Evolutionary conservation across 2,888 invertebrate species (phyloP).

Genomic region (Branchipolynoe longqiensis): DNA sequence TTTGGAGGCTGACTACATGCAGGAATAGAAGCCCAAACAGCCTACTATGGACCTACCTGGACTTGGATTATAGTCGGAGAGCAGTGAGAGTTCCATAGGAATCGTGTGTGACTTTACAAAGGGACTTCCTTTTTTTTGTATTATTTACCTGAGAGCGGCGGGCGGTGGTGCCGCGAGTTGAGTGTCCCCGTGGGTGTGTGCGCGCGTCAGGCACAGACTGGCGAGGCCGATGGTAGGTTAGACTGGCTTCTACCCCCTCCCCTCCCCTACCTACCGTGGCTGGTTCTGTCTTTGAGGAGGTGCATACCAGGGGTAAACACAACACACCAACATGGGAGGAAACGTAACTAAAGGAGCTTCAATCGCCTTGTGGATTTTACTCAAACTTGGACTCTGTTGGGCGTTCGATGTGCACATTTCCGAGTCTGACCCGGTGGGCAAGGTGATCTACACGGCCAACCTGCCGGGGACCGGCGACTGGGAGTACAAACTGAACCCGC

Average conservation of each 20-base stretch:
- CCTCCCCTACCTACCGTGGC: not conserved
- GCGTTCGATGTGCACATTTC: constrained; percentile 43
- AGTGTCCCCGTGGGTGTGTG: not conserved
- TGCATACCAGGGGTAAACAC: not conserved
- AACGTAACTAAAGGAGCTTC: not conserved
- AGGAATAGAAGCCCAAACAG: not conserved
- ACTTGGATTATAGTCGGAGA: constrained; percentile 15
- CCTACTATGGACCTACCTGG: not conserved
- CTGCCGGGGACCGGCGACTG: not conserved
- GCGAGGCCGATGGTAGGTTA: not conserved
- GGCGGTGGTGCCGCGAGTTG: not conserved
- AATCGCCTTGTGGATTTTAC: constrained; percentile 43
- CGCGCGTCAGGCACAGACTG: not conserved
- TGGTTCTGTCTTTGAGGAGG: not conserved
- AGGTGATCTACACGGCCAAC: constrained; percentile 18
- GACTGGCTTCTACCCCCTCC: not conserved
- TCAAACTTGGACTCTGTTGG: constrained; percentile 49
- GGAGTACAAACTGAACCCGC: constrained; percentile 10
- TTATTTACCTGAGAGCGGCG: not conserved
- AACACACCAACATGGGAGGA: not conserved
- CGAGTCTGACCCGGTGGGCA: constrained; percentile 12
- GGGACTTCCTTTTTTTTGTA: too few relatives aligned
- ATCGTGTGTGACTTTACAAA: constrained; percentile 7
- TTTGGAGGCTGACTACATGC: not conserved
- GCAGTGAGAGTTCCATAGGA: not conserved